Conservation (phyloP, 1,140 invertebrate genomes). For the Cherax destructor region DNA sequence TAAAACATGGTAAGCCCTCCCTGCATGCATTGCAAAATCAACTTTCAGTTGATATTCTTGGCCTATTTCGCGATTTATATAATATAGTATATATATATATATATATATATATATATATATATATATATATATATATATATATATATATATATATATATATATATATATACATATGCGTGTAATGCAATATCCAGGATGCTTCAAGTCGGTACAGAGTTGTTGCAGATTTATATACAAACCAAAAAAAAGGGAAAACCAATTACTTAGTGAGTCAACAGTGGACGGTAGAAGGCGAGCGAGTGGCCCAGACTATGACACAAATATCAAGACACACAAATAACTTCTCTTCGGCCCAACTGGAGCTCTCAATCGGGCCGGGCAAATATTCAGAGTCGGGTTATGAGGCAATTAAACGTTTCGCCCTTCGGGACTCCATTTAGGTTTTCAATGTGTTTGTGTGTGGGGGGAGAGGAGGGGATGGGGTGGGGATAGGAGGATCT, state of each 20-base stretch:
- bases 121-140: conserved; percentile 8
- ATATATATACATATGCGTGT: too few relatives aligned
- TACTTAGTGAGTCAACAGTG: background rate
- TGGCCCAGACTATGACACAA: conserved; percentile 12
- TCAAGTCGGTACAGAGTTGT: too few relatives aligned
- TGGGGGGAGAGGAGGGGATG: background rate
- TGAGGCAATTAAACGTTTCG: conserved; percentile 64
- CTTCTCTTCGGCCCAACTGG: conserved; percentile 7
- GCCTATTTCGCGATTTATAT: too few relatives aligned
- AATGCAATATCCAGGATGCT: too few relatives aligned
- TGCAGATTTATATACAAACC: background rate
- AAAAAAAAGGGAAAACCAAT: background rate
- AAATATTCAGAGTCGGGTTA: conserved; percentile 50
- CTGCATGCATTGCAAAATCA: too few relatives aligned
- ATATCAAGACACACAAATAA: conserved; percentile 48
- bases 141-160: conserved; percentile 2
- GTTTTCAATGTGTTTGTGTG: conserved; percentile 38
- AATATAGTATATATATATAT: too few relatives aligned
- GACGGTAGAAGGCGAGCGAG: too few relatives aligned
- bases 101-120: too few relatives aligned
- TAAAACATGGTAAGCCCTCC: too few relatives aligned
- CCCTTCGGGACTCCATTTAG: conserved; percentile 21
- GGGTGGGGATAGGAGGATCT: too few relatives aligned
- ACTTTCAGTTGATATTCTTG: too few relatives aligned
- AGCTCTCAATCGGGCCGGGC: background rate